Percentiles rank a stretch among this genome's conserved stretches.
Evolutionary conservation across 2,888 invertebrate species (phyloP).

Genomic region (Holacanthella duospinosa): DNA sequence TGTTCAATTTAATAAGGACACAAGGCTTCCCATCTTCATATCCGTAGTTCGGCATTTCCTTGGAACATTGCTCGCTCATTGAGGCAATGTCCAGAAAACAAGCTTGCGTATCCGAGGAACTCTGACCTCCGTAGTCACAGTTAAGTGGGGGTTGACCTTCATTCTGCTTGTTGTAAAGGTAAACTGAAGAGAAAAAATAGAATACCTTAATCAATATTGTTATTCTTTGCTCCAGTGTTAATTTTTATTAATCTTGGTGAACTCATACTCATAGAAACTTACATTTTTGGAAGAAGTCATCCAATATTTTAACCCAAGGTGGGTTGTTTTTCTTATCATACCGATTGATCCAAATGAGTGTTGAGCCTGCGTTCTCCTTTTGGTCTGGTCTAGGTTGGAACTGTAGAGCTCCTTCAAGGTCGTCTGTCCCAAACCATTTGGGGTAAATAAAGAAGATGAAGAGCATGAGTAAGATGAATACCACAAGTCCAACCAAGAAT

Average conservation of each 20-base stretch:
- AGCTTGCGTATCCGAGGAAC: background rate
- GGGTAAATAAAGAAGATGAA: conserved; percentile 93
- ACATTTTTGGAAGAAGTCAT: conserved; percentile 40
- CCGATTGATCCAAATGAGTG: conserved; percentile 86
- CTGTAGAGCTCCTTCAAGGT: conserved; percentile 81
- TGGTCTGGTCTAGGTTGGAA: conserved; percentile 88
- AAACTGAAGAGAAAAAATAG: too few species aligned
- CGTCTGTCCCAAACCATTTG: conserved; percentile 77
- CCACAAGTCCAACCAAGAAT: conserved; percentile 83
- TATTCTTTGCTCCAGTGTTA: too few species aligned
- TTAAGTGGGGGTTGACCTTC: background rate
- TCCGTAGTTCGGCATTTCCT: conserved; percentile 59
- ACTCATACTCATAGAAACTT: background rate
- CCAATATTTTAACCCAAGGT: conserved; percentile 68
- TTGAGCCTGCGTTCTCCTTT: conserved; percentile 84
- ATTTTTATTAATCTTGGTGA: too few species aligned
- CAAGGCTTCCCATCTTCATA: conserved; percentile 73
- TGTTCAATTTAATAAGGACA: conserved; percentile 92
- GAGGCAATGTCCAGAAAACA: background rate
- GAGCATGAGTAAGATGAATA: conserved; percentile 89
- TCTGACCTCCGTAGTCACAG: background rate
- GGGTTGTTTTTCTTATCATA: conserved; percentile 64
- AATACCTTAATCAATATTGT: too few species aligned
- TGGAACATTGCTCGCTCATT: background rate
- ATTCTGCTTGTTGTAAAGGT: background rate